phyloP scores from a whole-genome alignment of 2,888 invertebrate species.

The Epicampocera succincta region DNA sequence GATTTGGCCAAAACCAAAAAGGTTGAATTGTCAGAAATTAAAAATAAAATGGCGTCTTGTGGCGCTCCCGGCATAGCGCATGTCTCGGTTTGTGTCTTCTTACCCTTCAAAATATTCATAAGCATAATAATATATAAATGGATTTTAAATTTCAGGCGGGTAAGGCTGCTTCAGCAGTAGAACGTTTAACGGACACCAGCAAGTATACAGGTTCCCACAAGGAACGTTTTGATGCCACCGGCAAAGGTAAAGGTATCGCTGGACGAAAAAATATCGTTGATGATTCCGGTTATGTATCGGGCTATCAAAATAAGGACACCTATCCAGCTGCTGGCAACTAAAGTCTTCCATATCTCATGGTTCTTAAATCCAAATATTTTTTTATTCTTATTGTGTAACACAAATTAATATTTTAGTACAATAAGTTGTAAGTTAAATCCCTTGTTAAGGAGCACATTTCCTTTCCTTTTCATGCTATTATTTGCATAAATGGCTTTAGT shows the following conservation, averaged over 20 bases:
- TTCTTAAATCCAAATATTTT: constrained; percentile 30
- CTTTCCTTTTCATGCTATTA: neutral
- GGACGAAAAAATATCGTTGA: constrained; percentile 90
- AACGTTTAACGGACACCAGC: constrained; percentile 91
- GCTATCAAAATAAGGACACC: constrained; percentile 91
- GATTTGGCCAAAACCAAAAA: constrained; percentile 93
- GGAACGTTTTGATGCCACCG: constrained; percentile 91
- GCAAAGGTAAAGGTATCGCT: constrained; percentile 92
- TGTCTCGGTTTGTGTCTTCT: constrained; percentile 75
- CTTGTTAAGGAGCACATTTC: neutral
- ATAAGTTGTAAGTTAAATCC: constrained; percentile 22
- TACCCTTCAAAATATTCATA: neutral
- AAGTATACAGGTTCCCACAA: constrained; percentile 94
- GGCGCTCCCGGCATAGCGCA: constrained; percentile 87
- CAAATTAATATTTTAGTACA: constrained; percentile 34
- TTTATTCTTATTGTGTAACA: constrained; percentile 32
- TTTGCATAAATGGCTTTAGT: neutral
- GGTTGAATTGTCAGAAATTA: constrained; percentile 89
- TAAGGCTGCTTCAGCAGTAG: constrained; percentile 82
- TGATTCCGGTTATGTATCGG: constrained; percentile 90
- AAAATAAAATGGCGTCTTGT: constrained; percentile 89
- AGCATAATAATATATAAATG: neutral
- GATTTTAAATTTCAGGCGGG: constrained; percentile 76
- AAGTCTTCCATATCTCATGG: constrained; percentile 28
- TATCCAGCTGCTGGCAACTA: constrained; percentile 86